Evolutionary conservation across 2,888 invertebrate species (phyloP), one percentile per base, ranked within the genome.

Genomic region (Halictus quadricinctus): DNA sequence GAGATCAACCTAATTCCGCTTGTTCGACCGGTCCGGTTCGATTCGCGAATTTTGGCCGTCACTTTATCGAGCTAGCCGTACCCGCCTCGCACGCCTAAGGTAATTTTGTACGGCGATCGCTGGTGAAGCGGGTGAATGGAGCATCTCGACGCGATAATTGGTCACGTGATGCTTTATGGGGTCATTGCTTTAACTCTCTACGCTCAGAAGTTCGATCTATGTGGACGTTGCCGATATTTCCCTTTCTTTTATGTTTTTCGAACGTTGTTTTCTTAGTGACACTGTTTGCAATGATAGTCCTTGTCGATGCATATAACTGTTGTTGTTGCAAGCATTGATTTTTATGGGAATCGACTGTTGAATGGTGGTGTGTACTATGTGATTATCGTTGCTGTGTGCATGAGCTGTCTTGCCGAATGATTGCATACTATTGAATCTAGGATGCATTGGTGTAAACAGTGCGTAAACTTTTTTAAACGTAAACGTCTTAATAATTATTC

Each of bases 91-190:
- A 36, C 36, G 36, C 18, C 36, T 36, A 66, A 36, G 66, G 66
- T 66, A 36, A 66, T 29, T 66, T 36, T 18, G 29, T 29, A 21
- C 15, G 66, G 66, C 18, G 60, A 18, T 25, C 60, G 25, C 46
- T 25, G 70, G n/a, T 25, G 36, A 18, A n/a, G 29, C 4, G 18
- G 15, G 2, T 60, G 50, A 41, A 58, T 43, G 46, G 54, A 4
- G 18, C 60, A n/a, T 15, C n/a, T 64, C 60, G 29, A 29, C 18
- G 29, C 48, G 64, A 21, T 54, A 21, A 7, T 46, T 29, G 21
- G n/a, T 41, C 66, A 76, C 66, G 76, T 50, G 76, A 76, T 66
- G 66, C 29, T 69, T 69, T 25, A 25, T 13, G 48, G 15, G 29
- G 36, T 50, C 18, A 8, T n/a, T 41, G 50, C 15, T 29, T 36